A percentile compares a stretch with the other conserved stretches of the same genome.
Evolutionary conservation across 2,888 invertebrate species (phyloP).

Genomic region (Muscina levida): DNA sequence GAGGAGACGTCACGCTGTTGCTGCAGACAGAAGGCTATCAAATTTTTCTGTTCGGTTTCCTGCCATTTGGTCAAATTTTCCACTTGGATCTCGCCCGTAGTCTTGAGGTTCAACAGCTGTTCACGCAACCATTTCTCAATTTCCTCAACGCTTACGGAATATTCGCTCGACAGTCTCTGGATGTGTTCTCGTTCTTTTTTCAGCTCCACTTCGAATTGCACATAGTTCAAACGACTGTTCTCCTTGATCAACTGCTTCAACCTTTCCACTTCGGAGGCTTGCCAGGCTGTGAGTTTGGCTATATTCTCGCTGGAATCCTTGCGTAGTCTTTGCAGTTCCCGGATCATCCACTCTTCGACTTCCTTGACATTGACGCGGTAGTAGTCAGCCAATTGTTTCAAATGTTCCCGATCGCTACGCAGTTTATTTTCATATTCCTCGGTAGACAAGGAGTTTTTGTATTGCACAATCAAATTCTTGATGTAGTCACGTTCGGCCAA

Average conservation of each 20-base stretch:
- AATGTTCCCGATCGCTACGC: constrained; percentile 74
- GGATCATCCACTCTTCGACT: constrained; percentile 77
- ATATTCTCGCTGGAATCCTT: constrained; percentile 72
- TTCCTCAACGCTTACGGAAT: constrained; percentile 75
- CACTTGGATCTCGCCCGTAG: constrained; percentile 74
- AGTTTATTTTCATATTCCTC: constrained; percentile 74
- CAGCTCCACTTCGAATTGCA: constrained; percentile 75
- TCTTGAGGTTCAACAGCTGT: constrained; percentile 75
- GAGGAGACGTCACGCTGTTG: constrained; percentile 72
- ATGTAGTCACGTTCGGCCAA: constrained; percentile 76
- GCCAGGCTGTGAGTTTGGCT: constrained; percentile 74
- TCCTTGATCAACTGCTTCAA: constrained; percentile 74
- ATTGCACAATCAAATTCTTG: constrained; percentile 72
- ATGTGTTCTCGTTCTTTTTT: constrained; percentile 73
- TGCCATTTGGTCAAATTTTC: constrained; percentile 77
- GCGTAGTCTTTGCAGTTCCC: constrained; percentile 74
- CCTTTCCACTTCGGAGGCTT: constrained; percentile 72
- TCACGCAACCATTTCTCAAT: constrained; percentile 76
- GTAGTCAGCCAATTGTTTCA: constrained; percentile 75
- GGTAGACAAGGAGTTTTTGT: constrained; percentile 73
- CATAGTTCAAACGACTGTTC: constrained; percentile 74
- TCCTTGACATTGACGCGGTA: constrained; percentile 76
- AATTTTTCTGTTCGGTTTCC: constrained; percentile 72
- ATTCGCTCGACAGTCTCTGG: constrained; percentile 73
- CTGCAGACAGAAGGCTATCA: constrained; percentile 74